Evolutionary conservation across 2,113 vertebrate genomes (phyloP).

Genomic region (Mustelus asterias): DNA sequence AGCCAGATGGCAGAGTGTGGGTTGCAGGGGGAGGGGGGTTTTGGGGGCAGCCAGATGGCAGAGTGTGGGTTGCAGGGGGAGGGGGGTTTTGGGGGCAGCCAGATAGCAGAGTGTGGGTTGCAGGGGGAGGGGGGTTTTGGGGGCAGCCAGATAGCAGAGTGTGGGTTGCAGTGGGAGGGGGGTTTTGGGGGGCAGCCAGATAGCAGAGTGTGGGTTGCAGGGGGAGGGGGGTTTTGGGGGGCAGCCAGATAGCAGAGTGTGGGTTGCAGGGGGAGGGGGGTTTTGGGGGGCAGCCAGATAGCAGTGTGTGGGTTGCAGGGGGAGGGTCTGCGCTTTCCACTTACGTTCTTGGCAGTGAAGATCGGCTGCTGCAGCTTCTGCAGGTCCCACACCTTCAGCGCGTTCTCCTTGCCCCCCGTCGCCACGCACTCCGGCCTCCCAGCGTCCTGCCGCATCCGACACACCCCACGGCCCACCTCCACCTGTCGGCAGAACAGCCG

Average conservation of each 20-base stretch:
- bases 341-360: slow-evolving; percentile 76
- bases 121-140: not conserved
- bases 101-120: no score
- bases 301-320: not conserved
- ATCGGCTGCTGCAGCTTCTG: slow-evolving; percentile 60
- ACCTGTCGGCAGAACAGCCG: slow-evolving; percentile 42
- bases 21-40: no score
- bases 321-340: slow-evolving; percentile 28
- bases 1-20: not conserved
- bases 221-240: no score
- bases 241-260: no score
- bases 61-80: not conserved
- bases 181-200: not conserved
- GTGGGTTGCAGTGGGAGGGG: no score
- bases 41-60: no score
- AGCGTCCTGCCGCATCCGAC: slow-evolving; percentile 67
- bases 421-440: slow-evolving; percentile 52
- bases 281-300: no score
- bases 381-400: slow-evolving; percentile 80
- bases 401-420: slow-evolving; percentile 77
- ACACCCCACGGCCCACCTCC: slow-evolving; percentile 55
- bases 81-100: no score
- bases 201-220: no score
- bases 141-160: no score
- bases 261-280: no score